These are phyloP conservation scores for Stenolophus ochropezus DNA, from an alignment of 2,888 invertebrate genomes.

Conservation along the genomic window DNA sequence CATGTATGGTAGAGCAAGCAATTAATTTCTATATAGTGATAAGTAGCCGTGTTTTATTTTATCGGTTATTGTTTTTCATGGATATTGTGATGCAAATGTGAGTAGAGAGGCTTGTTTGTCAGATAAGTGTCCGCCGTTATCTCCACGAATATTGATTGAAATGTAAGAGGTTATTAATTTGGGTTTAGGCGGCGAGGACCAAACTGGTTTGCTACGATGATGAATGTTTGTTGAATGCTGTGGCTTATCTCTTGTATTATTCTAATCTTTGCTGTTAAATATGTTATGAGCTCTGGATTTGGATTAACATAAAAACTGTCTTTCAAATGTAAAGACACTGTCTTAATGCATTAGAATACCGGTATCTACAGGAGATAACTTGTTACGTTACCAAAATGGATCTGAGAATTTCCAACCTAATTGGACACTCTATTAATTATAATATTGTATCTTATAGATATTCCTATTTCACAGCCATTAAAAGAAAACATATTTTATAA, in stretches of 20 bases:
- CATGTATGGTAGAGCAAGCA: conserved; percentile 48
- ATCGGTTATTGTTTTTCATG: conserved; percentile 39
- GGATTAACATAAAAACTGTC: conserved; percentile 40
- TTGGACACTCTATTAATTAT: not conserved
- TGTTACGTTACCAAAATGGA: conserved; percentile 4
- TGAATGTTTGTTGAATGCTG: conserved; percentile 39
- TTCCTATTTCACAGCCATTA: too few species aligned
- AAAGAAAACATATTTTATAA: too few species aligned
- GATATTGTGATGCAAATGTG: conserved; percentile 52
- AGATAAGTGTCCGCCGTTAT: conserved; percentile 38
- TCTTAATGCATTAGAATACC: conserved; percentile 17
- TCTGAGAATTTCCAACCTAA: not conserved
- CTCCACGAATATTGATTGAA: conserved; percentile 42
- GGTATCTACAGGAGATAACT: conserved; percentile 8
- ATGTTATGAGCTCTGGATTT: conserved; percentile 45
- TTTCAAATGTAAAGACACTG: conserved; percentile 31
- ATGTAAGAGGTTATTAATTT: conserved; percentile 47
- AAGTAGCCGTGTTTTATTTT: conserved; percentile 45
- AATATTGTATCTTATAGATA: not conserved
- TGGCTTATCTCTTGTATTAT: conserved; percentile 33
- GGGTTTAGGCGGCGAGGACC: conserved; percentile 23
- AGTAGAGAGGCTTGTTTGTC: conserved; percentile 42
- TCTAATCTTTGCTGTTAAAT: conserved; percentile 45
- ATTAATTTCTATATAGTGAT: conserved; percentile 54
- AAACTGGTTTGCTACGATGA: conserved; percentile 26